Base-by-base conservation (phyloP, 2,797 vertebrate genomes). In the Amniataba percoides region DNA sequence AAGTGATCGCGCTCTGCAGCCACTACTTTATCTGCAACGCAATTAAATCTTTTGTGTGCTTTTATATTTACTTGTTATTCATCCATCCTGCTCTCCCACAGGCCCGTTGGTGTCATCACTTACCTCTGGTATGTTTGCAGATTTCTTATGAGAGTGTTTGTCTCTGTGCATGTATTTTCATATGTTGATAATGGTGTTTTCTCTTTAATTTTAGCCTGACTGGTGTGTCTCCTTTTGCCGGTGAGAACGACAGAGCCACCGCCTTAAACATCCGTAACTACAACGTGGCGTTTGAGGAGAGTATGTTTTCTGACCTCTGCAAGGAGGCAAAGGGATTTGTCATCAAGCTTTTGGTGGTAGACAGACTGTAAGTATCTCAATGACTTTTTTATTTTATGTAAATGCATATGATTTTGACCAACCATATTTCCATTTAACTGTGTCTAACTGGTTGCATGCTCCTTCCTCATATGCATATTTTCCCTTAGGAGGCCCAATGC, bases 231-330 rank as follows among this genome's bases (percentile, higher is more conserved):
- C 98, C 98, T 0, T 99, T 99, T 0, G 97, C 97, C 13, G 97
- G 97, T 0, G 98, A 99, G 89, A 99, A 98, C 0, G 98, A 99
- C 90, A 92, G 96, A 90, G 95, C 96, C 0, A 97, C 97, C 0
- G 78, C 97, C 78, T 95, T 99, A 88, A 99, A 99, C 89, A 98
- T 99, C 90, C 95, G 96, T 0, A 97, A 97, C 91, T 98, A 97
- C 93, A 97, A 98, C 0, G 97, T 99, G 90, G 97, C 97, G 0
- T 99, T 99, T 3, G 97, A 99, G 84, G 98, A 99, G 90, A 96
- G 82, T 87, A 98, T 97, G 88, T 99, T 99, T 83, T 94, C 96
- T 21, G 96, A 95, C 70, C 92, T 99, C 74, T 98, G 97, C 65
- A 95, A 96, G 66, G 97, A 99, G 87, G 97, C 98, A 2, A 97